phyloP scores from a whole-genome alignment of 2,888 invertebrate genomes.

The Serrognathus titanus region DNA sequence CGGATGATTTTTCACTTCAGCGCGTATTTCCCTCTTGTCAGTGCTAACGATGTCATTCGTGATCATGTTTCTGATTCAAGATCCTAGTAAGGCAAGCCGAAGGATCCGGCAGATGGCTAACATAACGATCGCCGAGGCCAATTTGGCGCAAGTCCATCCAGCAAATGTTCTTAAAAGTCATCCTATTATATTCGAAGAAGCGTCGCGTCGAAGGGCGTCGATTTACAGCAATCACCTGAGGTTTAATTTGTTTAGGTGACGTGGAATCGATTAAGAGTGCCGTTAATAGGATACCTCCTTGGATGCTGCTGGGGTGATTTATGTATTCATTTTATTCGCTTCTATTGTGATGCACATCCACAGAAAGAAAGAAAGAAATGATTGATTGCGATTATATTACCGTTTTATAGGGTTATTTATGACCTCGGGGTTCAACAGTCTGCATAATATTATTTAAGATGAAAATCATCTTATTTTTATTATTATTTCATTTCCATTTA shows the following conservation, averaged over 20 bases:
- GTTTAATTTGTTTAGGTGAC: slow-evolving; percentile 27
- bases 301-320: background rate
- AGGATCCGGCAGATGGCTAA: slow-evolving; percentile 12
- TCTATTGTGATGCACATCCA: background rate
- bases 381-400: background rate
- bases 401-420: no score
- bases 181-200: slow-evolving; percentile 19
- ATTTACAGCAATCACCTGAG: slow-evolving; percentile 25
- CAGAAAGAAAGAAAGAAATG: background rate
- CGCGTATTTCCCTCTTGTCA: background rate
- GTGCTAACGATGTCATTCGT: background rate
- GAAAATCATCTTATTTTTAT: no score
- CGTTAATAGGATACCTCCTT: background rate
- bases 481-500: no score
- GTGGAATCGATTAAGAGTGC: slow-evolving; percentile 7
- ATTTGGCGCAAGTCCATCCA: slow-evolving; percentile 26
- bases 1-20: background rate
- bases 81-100: background rate
- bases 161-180: slow-evolving; percentile 22
- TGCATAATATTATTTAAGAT: no score
- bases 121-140: slow-evolving; percentile 26
- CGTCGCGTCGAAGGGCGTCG: slow-evolving; percentile 17
- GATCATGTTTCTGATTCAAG: background rate
- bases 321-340: background rate
- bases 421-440: no score